phyloP scores from a whole-genome alignment of 2,888 invertebrate genomes.

The Perizoma flavofasciatum region DNA sequence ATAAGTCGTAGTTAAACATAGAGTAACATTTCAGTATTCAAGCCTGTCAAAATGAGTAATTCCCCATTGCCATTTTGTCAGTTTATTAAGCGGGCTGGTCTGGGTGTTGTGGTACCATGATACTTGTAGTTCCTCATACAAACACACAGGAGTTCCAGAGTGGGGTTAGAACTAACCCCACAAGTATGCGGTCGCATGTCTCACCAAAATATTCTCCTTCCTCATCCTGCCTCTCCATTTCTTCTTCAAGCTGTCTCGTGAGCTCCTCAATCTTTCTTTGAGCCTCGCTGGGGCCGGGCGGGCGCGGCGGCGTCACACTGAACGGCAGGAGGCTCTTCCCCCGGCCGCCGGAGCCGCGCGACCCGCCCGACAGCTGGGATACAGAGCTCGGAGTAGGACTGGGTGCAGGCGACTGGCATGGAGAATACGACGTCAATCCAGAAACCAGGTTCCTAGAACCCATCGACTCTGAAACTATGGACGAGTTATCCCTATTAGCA shows the following conservation, averaged over 20 bases:
- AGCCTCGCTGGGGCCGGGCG: conserved; percentile 95
- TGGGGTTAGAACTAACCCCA: too few relatives aligned
- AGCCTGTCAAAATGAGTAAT: too few relatives aligned
- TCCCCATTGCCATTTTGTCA: too few relatives aligned
- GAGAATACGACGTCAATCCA: conserved; percentile 77
- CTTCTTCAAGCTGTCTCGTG: conserved; percentile 95
- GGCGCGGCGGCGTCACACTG: conserved; percentile 94
- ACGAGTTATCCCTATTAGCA: conserved; percentile 73
- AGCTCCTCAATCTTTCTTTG: conserved; percentile 97
- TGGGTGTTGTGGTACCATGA: too few relatives aligned
- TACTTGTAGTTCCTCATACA: too few relatives aligned
- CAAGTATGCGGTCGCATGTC: too few relatives aligned
- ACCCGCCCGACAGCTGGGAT: conserved; percentile 85
- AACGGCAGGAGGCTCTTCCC: conserved; percentile 91
- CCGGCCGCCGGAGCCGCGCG: conserved; percentile 80
- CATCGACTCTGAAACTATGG: conserved; percentile 67
- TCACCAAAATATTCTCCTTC: conserved; percentile 98
- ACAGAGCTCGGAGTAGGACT: conserved; percentile 86
- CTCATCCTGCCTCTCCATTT: conserved; percentile 97
- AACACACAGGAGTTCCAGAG: too few relatives aligned
- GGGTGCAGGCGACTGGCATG: conserved; percentile 83
- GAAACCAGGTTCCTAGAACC: conserved; percentile 71
- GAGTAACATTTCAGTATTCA: too few relatives aligned
- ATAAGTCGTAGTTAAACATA: not conserved
- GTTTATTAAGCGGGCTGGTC: too few relatives aligned